Percentiles rank a stretch among this genome's conserved stretches.
Evolutionary conservation across 2,888 invertebrate genomes (phyloP).

Genomic region (Erpobdella octoculata): DNA sequence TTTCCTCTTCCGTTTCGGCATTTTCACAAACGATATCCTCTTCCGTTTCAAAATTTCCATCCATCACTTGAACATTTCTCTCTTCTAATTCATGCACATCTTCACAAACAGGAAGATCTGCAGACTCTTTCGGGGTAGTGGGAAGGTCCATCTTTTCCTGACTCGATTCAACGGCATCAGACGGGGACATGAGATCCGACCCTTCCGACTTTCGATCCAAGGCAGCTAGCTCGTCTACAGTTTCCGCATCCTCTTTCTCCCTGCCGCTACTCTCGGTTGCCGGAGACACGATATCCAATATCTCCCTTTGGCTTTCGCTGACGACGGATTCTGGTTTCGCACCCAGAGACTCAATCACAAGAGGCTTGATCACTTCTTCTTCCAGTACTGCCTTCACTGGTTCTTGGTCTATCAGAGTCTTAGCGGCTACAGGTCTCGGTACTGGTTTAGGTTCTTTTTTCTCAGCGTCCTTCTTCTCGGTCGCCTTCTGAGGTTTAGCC

Average conservation of each 20-base stretch:
- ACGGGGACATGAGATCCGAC: neutral
- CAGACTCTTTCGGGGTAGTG: neutral
- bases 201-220: neutral
- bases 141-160: neutral
- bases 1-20: neutral
- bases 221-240: neutral
- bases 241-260: neutral
- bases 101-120: neutral
- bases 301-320: neutral
- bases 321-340: neutral
- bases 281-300: neutral
- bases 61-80: neutral
- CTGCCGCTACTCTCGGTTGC: neutral
- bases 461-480: slow-evolving; percentile 13
- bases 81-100: neutral
- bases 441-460: neutral
- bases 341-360: neutral
- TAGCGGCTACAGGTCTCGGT: neutral
- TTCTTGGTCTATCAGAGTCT: neutral
- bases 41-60: neutral
- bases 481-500: slow-evolving; percentile 3
- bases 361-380: slow-evolving; percentile 4
- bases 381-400: neutral
- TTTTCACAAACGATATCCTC: neutral
- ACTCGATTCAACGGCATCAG: too few species aligned